phyloP scores from a whole-genome alignment of 2,113 vertebrate genomes.

The Psammodynastes pulverulentus region DNA sequence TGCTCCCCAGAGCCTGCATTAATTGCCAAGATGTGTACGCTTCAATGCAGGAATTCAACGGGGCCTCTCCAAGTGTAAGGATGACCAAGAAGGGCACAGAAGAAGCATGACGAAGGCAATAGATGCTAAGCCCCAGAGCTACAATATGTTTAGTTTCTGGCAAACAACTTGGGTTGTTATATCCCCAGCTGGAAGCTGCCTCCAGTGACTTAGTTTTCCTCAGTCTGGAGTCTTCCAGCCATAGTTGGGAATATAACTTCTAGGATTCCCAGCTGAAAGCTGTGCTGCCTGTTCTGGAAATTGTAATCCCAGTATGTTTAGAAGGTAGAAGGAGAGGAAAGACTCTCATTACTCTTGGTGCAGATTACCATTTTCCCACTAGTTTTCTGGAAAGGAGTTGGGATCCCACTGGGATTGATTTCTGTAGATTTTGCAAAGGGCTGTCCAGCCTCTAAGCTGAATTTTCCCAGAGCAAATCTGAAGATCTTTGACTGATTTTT shows the following conservation, averaged over 20 bases:
- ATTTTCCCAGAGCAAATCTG: not conserved
- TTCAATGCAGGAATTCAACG: not conserved
- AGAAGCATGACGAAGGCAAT: constrained; percentile 3
- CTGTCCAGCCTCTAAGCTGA: not conserved
- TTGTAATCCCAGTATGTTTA: not conserved
- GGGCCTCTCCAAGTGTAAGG: not conserved
- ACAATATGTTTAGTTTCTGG: not conserved
- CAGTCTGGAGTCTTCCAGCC: not conserved
- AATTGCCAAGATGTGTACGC: not conserved
- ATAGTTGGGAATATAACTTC: not conserved
- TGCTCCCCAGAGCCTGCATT: not conserved
- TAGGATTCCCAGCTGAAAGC: not conserved
- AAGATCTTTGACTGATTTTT: not conserved
- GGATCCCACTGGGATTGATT: not conserved
- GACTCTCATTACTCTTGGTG: not conserved
- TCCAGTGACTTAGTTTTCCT: not conserved
- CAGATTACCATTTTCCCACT: not conserved
- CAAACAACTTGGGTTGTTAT: not conserved
- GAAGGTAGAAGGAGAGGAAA: not conserved
- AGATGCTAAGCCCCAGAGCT: not conserved
- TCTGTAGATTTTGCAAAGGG: not conserved
- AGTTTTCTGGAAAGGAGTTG: not conserved
- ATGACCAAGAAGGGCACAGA: not conserved
- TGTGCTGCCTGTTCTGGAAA: not conserved
- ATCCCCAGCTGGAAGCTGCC: not conserved